phyloP scores from a whole-genome alignment of 1,140 invertebrate genomes.

The Orius insidiosus region DNA sequence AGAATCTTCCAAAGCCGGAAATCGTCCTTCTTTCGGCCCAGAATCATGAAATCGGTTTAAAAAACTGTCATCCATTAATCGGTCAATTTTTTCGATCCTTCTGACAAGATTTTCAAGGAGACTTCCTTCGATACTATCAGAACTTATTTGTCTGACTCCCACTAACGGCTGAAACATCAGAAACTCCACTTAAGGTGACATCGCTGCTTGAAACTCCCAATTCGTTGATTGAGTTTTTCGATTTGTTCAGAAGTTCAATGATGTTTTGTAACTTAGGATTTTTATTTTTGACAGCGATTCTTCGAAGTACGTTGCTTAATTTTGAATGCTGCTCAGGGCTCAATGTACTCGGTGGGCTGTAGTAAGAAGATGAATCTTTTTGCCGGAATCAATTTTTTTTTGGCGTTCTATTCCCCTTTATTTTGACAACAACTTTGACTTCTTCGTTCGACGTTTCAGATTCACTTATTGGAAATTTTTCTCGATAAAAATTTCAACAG shows the following conservation, averaged over 20 bases:
- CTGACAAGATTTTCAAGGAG: too few relatives aligned
- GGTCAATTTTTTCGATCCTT: too few relatives aligned
- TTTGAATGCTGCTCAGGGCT: slow-evolving; percentile 9
- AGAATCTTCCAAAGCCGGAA: too few relatives aligned
- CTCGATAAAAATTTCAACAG: too few relatives aligned
- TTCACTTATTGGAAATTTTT: too few relatives aligned
- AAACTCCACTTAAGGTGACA: background rate
- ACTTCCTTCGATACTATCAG: too few relatives aligned
- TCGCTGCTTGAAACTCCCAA: slow-evolving; percentile 12
- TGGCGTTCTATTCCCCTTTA: background rate
- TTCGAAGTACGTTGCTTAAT: slow-evolving; percentile 5
- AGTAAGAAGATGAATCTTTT: slow-evolving; percentile 12
- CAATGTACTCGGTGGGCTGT: slow-evolving; percentile 8
- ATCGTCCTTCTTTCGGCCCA: too few relatives aligned
- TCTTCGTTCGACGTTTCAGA: slow-evolving; percentile 1
- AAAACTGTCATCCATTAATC: too few relatives aligned
- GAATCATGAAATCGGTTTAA: too few relatives aligned
- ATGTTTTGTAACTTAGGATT: slow-evolving; percentile 12
- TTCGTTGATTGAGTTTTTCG: slow-evolving; percentile 1
- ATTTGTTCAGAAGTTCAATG: slow-evolving; percentile 5
- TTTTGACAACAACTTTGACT: slow-evolving; percentile 9
- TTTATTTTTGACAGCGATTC: slow-evolving; percentile 4
- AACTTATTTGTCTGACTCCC: too few relatives aligned
- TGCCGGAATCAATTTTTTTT: slow-evolving; percentile 9
- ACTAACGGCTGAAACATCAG: too few relatives aligned